Percentiles rank a stretch among this genome's conserved stretches.
Conservation (phyloP, 2,888 invertebrate species). For the Philopedon plagiatum region DNA sequence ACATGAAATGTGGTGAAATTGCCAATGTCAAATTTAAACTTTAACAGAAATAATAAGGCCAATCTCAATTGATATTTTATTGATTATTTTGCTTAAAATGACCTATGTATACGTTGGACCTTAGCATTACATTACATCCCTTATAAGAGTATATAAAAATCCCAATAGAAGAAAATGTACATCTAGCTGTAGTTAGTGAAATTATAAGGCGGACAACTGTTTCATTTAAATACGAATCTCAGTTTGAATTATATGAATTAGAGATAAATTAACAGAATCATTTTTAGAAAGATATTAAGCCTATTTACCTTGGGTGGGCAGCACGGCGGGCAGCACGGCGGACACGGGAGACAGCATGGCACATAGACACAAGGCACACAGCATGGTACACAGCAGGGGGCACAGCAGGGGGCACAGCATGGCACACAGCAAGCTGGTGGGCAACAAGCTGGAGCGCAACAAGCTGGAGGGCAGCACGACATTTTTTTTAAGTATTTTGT, state of each 20-base stretch:
- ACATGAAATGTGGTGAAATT: too few species aligned
- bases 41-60: too few species aligned
- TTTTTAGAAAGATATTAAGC: background rate
- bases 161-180: too few species aligned
- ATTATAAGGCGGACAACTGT: too few species aligned
- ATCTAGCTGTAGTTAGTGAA: too few species aligned
- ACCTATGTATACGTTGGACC: too few species aligned
- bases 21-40: too few species aligned
- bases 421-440: conserved; percentile 52
- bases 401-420: conserved; percentile 50
- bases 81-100: too few species aligned
- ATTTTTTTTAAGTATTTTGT: conserved; percentile 39
- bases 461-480: conserved; percentile 54
- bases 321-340: conserved; percentile 25
- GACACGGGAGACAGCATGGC: conserved; percentile 41
- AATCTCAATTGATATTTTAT: too few species aligned
- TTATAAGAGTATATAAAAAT: too few species aligned
- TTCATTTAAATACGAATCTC: too few species aligned
- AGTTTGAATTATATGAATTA: background rate
- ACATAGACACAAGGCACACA: conserved; percentile 55
- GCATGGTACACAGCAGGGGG: conserved; percentile 53
- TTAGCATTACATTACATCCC: too few species aligned
- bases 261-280: background rate
- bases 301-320: conserved; percentile 39
- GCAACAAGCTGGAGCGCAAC: conserved; percentile 55